Evolutionary conservation across 2,888 invertebrate genomes (phyloP), one percentile per base, ranked within the genome.

Genomic region (Nycteola revayana): DNA sequence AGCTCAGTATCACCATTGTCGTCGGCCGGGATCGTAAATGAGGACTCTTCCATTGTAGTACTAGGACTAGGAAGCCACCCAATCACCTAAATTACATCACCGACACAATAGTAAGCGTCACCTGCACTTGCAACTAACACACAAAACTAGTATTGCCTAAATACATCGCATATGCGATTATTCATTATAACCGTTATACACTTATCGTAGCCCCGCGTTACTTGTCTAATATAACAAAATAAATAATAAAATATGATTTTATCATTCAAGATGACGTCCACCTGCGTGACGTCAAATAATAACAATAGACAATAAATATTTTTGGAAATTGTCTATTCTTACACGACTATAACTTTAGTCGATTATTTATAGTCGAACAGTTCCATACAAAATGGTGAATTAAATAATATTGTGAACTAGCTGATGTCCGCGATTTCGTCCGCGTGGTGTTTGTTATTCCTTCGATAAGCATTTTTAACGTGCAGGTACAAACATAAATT

Each of bases 1-100:
- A 89, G 89, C 74, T 89, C 89, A 80, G 87, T 78, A 71, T 88
- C 89, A 77, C 86, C 88, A 79, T 84, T 86, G 86, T 88, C 87
- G 60, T 88, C 87, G 49, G 88, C 87, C 57, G 89, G 89, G 66
- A 89, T 89, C 41, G 89, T 89, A 73, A 89, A 89, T 60, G 89
- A 89, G 66, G 89, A 89, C 70, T 89, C 89, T 76, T 89, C 89
- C 89, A 89, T 89, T 82, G 80, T 80, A 73, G 66, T 68, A 68
- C 64, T 65, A 68, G 66, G 64, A 75, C 70, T 75, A 75, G 69
- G 81, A 85, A 85, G 81, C 81, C 78, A 83, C 79, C 76, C 81
- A 84, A 83, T 77, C 81, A 75, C 81, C 62, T 72, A 79, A 85
- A 89, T 89, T 89, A 89, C 89, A 89, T 89, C 89, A 89, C 88